Evolutionary conservation across 2,797 vertebrate genomes (phyloP).

Genomic region (Pelodytes ibericus): DNA sequence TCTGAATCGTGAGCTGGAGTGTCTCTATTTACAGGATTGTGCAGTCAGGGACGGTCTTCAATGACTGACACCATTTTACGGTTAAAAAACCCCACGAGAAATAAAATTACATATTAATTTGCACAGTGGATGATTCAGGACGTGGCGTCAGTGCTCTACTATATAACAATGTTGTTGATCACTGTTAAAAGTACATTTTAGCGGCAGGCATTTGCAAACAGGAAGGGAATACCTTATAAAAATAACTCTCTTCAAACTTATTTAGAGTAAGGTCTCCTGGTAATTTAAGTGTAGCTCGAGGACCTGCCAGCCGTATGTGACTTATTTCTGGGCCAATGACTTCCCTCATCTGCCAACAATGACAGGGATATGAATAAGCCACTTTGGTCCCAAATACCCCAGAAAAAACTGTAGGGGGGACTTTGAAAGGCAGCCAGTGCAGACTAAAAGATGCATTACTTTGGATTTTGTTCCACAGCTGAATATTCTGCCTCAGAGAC

Average conservation of each 20-base stretch:
- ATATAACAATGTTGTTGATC: constrained; percentile 36
- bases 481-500: constrained; percentile 89
- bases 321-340: constrained; percentile 23
- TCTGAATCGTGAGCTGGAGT: constrained; percentile 11
- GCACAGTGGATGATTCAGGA: constrained; percentile 1
- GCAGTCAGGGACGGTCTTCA: background rate
- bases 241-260: constrained; percentile 20
- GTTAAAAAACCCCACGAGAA: no score
- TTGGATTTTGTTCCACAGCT: constrained; percentile 73
- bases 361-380: constrained; percentile 38
- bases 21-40: constrained; percentile 14
- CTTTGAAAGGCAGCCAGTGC: constrained; percentile 6
- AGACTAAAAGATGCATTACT: constrained; percentile 60
- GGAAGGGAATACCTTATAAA: background rate
- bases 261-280: constrained; percentile 21
- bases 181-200: constrained; percentile 13
- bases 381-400: constrained; percentile 48
- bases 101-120: no score
- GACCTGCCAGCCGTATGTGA: constrained; percentile 47
- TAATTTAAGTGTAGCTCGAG: constrained; percentile 5
- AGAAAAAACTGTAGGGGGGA: constrained; percentile 4
- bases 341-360: constrained; percentile 43
- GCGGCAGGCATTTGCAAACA: constrained; percentile 8
- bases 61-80: constrained; percentile 36
- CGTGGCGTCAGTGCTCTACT: constrained; percentile 26